Evolutionary conservation across 2,797 vertebrate species (phyloP), one percentile per base, ranked within the genome.

Genomic region (Hypotaenidia philippensis): DNA sequence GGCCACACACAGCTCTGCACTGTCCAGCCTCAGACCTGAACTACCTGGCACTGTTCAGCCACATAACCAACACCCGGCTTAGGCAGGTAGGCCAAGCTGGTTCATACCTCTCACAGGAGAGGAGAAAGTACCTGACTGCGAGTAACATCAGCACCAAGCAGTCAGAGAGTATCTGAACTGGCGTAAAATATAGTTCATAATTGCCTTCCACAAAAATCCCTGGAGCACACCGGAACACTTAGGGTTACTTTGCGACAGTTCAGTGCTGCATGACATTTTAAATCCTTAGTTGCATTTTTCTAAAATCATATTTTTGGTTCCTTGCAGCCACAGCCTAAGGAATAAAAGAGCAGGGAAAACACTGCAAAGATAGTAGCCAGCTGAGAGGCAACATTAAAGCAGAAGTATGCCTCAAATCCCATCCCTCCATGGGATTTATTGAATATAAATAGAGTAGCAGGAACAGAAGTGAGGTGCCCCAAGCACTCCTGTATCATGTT

Each of bases 371-470:
- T 71, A 96, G 53, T 45, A 94, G 65, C 45, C 89, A 85, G 61
- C 87, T 93, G 72, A 93, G 72, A 94, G 34, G 26, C 50, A 91
- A 86, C 74, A 87, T 76, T 94, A 93, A 95, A 88, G 66, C n/a
- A 86, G 61, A 94, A 91, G 55, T 88, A 83, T 81, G 55, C 59
- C 74, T 94, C 66, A 52, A 90, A 95, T 78, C 77, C 31, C 63
- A 91, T 59, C 74, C 55, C 50, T 93, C 70, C 45, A 4, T 66
- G 70, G 72, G 70, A 82, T 90, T 91, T 90, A 90, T 45, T 83
- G 80, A 86, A 76, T 82, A 90, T 82, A 95, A 94, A 94, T 83
- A 96, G 80, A 83, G 74, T 69, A 90, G 31, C 69, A 75, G 85
- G 61, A 94, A 82, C 25, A 84, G 59, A 95, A 82, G 23, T 0